Conservation (phyloP, 2,113 vertebrate genomes). For the Zosterops hypoxanthus region DNA sequence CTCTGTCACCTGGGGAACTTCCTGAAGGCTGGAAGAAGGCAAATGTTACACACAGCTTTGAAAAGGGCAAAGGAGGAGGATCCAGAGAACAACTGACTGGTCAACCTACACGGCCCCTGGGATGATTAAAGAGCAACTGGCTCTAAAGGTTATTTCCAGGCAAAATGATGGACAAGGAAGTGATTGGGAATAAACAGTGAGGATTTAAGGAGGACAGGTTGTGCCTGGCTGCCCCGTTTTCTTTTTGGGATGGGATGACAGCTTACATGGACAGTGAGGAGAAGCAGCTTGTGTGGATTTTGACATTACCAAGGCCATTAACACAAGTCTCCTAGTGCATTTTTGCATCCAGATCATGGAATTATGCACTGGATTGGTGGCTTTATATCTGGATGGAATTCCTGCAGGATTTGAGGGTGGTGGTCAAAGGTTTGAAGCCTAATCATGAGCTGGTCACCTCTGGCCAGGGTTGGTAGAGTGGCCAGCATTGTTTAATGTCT, state of each 20-base stretch:
- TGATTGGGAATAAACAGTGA: rapidly evolving
- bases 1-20: neutral
- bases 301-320: neutral
- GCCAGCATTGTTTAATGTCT: neutral
- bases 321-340: neutral
- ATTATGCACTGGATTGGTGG: neutral
- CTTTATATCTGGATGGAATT: neutral
- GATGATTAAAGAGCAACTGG: neutral
- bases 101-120: neutral
- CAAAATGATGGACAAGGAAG: neutral
- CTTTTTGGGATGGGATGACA: neutral
- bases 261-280: neutral
- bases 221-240: neutral
- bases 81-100: neutral
- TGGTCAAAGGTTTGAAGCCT: neutral
- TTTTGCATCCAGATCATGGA: neutral
- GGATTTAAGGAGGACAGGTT: neutral
- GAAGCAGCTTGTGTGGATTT: neutral
- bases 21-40: neutral
- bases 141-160: neutral
- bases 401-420: neutral
- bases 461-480: neutral
- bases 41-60: neutral
- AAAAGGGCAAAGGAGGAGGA: neutral
- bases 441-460: neutral